Evolutionary conservation across 2,888 invertebrate genomes (phyloP).

Genomic region (Odontocolon sp.): DNA sequence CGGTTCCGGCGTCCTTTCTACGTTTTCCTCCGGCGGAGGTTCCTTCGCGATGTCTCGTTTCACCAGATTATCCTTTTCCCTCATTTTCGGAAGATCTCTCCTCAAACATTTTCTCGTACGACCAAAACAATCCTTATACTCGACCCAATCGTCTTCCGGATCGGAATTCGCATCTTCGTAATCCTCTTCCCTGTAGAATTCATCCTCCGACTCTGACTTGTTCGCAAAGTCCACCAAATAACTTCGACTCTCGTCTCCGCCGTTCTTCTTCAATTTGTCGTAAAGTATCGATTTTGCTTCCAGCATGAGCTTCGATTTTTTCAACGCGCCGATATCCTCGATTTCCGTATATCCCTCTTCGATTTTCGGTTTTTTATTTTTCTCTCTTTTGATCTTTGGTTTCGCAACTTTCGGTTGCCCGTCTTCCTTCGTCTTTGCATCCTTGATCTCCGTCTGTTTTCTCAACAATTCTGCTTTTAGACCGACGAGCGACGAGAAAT

Average conservation of each 20-base stretch:
- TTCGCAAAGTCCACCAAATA: constrained; percentile 77
- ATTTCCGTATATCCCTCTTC: constrained; percentile 68
- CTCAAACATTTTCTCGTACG: constrained; percentile 92
- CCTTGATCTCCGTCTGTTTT: constrained; percentile 92
- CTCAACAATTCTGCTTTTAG: constrained; percentile 94
- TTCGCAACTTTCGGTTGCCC: constrained; percentile 59
- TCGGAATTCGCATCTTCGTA: constrained; percentile 68
- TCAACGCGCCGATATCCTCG: constrained; percentile 71
- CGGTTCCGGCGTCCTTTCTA: constrained; percentile 61
- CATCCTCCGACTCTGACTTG: constrained; percentile 68
- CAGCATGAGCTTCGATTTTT: constrained; percentile 80
- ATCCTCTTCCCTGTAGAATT: constrained; percentile 64
- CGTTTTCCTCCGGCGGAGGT: constrained; percentile 57
- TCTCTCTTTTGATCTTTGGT: constrained; percentile 77
- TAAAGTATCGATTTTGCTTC: constrained; percentile 78
- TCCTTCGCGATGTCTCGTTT: constrained; percentile 69
- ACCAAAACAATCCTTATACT: constrained; percentile 94
- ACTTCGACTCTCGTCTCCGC: constrained; percentile 68
- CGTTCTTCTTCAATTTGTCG: constrained; percentile 72
- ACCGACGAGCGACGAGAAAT: constrained; percentile 84
- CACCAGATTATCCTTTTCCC: constrained; percentile 84
- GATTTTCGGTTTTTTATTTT: constrained; percentile 73
- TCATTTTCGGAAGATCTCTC: constrained; percentile 87
- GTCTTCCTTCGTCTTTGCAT: constrained; percentile 84
- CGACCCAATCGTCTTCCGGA: constrained; percentile 86